Base-by-base conservation (phyloP, 2,797 vertebrate species). In the Chaenodraco wilsoni region DNA sequence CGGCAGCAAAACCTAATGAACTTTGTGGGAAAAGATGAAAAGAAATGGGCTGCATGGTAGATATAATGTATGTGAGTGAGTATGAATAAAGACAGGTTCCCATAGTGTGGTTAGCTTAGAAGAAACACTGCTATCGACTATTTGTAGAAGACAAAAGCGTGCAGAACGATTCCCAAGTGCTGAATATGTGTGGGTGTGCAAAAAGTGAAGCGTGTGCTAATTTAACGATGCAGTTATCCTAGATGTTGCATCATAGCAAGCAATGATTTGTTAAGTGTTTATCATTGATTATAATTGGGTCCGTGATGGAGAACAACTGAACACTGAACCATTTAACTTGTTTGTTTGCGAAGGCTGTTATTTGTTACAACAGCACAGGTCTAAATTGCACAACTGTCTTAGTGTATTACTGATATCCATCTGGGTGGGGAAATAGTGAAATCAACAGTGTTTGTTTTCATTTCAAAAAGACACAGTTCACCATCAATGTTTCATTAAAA, bases 11-110 rank as follows among this genome's bases (percentile, higher is more conserved):
- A 82, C 82, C 81, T 88, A 82, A 88, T 86, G 85, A 91, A 89
- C 83, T 87, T 86, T 77, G 88, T 89, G 87, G 88, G 84, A 88
- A 89, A 81, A 69, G 86, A 88, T 89, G 83, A 90, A 89, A 87
- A 85, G 67, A 85, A 88, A 87, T 83, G 56, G 74, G 76, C 64
- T 76, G 61, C 69, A 41, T 83, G 79, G 84, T 80, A 82, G 69
- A 85, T 77, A 83, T 89, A 86, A 88, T 84, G 76, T 69, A 82
- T 89, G 86, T 84, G 85, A 82, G 82, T 83, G 82, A 87, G 82
- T 65, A 55, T 72, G 69, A 79, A 64, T 23, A 27, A 63, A 75
- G 63, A 70, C 72, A 85, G 76, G 81, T 90, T 92, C 91, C 86
- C 91, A 90, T 78, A 80, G 49, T 55, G 72, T 41, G 63, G 60